A percentile compares a stretch with the other conserved stretches of the same genome.
Conservation (phyloP, 2,797 vertebrate species). For the Pseudomugil gertrudae region DNA sequence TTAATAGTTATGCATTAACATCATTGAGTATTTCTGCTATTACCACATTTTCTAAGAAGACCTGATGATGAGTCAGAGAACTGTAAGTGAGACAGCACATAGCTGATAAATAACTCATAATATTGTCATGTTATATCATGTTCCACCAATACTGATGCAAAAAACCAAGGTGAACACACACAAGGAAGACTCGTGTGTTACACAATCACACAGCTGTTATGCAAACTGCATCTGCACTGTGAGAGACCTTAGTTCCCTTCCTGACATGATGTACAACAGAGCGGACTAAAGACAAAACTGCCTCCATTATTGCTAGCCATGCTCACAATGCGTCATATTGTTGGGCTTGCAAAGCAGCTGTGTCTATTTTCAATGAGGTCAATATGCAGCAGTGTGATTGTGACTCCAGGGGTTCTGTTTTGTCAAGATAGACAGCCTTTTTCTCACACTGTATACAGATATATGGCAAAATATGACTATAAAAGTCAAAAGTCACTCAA, state of each 20-base stretch:
- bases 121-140: not conserved
- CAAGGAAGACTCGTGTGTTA: not conserved
- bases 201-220: not conserved
- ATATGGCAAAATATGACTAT: slow-evolving; percentile 28
- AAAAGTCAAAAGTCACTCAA: slow-evolving; percentile 32
- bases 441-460: slow-evolving; percentile 13
- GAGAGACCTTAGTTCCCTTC: not conserved
- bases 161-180: not conserved
- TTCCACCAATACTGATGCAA: not conserved
- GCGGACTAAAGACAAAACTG: slow-evolving; percentile 29
- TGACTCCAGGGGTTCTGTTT: slow-evolving; percentile 34
- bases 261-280: slow-evolving; percentile 3
- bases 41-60: not conserved
- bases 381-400: slow-evolving; percentile 65
- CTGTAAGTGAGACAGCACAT: not conserved
- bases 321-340: slow-evolving; percentile 42
- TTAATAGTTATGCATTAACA: not conserved
- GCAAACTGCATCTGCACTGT: not conserved
- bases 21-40: not conserved
- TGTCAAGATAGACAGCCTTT: slow-evolving; percentile 51
- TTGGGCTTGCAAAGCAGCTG: slow-evolving; percentile 31
- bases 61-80: not conserved
- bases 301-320: slow-evolving; percentile 20
- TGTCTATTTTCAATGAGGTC: slow-evolving; percentile 54
- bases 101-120: not conserved